Base-by-base conservation (phyloP, 2,113 vertebrate genomes). In the Willisornis vidua region DNA sequence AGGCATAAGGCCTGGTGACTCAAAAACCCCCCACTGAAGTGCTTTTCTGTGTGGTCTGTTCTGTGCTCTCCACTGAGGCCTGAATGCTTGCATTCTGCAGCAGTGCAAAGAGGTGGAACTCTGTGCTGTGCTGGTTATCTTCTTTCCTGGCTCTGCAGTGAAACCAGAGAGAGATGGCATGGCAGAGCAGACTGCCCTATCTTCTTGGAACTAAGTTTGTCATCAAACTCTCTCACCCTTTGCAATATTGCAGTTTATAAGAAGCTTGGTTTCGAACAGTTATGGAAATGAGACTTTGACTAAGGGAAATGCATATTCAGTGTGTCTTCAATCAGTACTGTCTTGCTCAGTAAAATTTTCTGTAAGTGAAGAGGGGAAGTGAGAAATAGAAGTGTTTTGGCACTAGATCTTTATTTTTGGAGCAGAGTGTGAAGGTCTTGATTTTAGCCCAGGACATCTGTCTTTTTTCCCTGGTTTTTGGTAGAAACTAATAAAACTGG, bases 351-450 rank as follows among this genome's bases (percentile, higher is more conserved):
- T 29, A 54, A 62, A 72, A 49, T 37, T 57, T 23, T 15, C 43
- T 39, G 4, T 49, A 54, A 52, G 19, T 77, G 46, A 67, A 41
- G 72, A 84, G 18, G 8, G 22, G 17, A 79, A 67, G 9, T 45
- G 29, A 68, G 35, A 74, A 88, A 31, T 33, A 16, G 24, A n/a
- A 7, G 23, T 26, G 57, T 89, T 66, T 75, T 14, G 2, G 28
- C 14, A n/a, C 5, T 8, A 23, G 20, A 14, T 65, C 33, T 59
- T 65, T 74, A 48, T 67, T 87, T 54, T 77, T 10, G 23, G 10
- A 19, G 7, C 1, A 3, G 7, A 12, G 6, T 20, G 2, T 29
- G 12, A 19, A 14, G 77, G 6, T 55, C 2, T 75, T 24, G 43
- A 5, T 88, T 93, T 63, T 68, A 43, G 14, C 16, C 29, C 13